Base-by-base conservation (phyloP, 2,888 invertebrate species). In the Tetragonisca angustula region DNA sequence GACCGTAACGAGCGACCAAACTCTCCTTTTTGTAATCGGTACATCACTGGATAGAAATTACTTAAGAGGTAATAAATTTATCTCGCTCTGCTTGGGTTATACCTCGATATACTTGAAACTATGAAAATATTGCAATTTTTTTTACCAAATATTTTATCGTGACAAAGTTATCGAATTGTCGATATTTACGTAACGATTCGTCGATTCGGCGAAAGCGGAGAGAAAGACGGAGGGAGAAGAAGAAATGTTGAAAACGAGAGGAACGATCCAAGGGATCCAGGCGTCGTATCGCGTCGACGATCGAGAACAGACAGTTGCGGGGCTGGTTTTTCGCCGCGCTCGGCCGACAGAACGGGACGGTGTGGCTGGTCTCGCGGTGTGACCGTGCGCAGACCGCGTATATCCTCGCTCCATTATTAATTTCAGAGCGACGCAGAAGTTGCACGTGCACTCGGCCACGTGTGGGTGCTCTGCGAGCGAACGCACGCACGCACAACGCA, bases 391-490 rank as follows among this genome's bases (percentile, higher is more conserved):
- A 93, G 89, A 87, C 84, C 90, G 92, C 93, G 93, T 93, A 93
- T 92, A 93, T 93, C 93, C 93, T 93, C 89, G 90, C 91, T 92
- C 91, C 91, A 93, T 93, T 92, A 92, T 92, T 93, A 93, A 93
- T 93, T 91, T 91, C 89, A 90, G 88, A 83, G 82, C 84, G 68
- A 79, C 81, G 85, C 70, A 81, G 76, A 84, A 79, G 73, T 84
- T 87, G 74, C 88, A 86, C 87, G 85, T 83, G 79, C 77, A 83
- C 79, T 61, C 76, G 83, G 84, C 78, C 79, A 85, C 89, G 87
- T 87, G 88, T 87, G 79, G 85, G 87, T 85, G 85, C 70, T 56
- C 52, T 43, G 43, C 43, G 43, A 43, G 76, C 82, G 52, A 80
- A 68, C 73, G 76, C 59, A 72, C 62, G 79, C 73, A 69, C 62